Percentiles rank a stretch among this genome's conserved stretches.
These are phyloP conservation scores for Rhagium mordax DNA, from an alignment of 2,888 invertebrate species.

Conservation along the genomic window DNA sequence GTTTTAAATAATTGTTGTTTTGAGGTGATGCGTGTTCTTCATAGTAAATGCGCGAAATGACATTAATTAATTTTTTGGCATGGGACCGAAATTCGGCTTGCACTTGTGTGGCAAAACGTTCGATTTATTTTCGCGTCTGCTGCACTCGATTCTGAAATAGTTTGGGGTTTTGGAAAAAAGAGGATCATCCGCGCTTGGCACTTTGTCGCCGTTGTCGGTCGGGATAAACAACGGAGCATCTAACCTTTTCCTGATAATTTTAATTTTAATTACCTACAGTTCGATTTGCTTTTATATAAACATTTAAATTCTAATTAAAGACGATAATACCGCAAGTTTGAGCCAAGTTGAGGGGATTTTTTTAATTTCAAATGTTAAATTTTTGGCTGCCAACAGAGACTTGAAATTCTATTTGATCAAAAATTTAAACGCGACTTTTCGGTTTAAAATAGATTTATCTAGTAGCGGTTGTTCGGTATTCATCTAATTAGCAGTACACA, in stretches of 20 bases:
- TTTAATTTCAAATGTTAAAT: slow-evolving; percentile 70
- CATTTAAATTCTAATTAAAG: slow-evolving; percentile 58
- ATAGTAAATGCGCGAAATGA: background rate
- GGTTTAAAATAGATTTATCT: slow-evolving; percentile 63
- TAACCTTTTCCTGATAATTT: slow-evolving; percentile 50
- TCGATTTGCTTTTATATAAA: slow-evolving; percentile 51
- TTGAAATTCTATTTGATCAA: slow-evolving; percentile 66
- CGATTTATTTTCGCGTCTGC: slow-evolving; percentile 15
- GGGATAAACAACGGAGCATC: slow-evolving; percentile 36
- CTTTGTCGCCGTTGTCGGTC: slow-evolving; percentile 6
- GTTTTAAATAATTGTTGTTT: no score
- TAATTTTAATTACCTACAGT: slow-evolving; percentile 44
- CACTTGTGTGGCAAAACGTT: no score
- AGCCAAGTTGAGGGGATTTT: slow-evolving; percentile 61
- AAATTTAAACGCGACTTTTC: slow-evolving; percentile 63
- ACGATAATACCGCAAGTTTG: slow-evolving; percentile 54
- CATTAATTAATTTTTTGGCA: background rate
- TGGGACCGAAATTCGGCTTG: background rate
- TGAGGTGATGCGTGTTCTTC: no score
- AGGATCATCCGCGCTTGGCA: slow-evolving; percentile 12
- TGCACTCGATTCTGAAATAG: slow-evolving; percentile 5
- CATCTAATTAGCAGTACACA: slow-evolving; percentile 43
- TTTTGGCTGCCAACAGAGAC: slow-evolving; percentile 64
- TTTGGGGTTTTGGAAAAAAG: background rate
- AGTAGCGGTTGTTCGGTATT: slow-evolving; percentile 44